Percentiles rank a stretch among this genome's conserved stretches.
These are phyloP conservation scores for Neoarius graeffei DNA, from an alignment of 2,113 vertebrate species.

Conservation along the genomic window DNA sequence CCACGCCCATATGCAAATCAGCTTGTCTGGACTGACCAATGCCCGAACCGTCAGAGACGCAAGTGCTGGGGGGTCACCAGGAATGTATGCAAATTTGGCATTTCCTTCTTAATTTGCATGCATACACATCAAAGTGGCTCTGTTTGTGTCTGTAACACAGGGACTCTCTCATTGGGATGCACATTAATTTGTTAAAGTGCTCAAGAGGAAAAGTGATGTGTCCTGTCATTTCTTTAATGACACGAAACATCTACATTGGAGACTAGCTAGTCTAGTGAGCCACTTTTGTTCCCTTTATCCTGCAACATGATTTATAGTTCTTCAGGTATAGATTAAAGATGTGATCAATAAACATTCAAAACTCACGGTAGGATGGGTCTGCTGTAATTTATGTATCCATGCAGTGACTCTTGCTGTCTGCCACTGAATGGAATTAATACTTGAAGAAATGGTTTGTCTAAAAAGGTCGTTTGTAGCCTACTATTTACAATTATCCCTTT, in stretches of 20 bases:
- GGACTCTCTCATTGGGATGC: slow-evolving; percentile 3
- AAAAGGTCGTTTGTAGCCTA: not conserved
- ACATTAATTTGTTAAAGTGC: not conserved
- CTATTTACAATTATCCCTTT: not conserved
- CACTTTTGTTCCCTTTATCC: not conserved
- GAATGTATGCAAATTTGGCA: slow-evolving; percentile 99
- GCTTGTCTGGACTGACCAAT: slow-evolving; percentile 83
- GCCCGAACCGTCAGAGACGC: slow-evolving; percentile 86
- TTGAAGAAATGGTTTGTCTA: not conserved
- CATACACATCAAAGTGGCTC: slow-evolving; percentile 82
- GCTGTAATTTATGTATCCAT: too few species aligned
- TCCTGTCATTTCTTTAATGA: not conserved
- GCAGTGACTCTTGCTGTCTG: not conserved
- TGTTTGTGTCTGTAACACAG: slow-evolving; percentile 50
- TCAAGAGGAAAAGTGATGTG: not conserved
- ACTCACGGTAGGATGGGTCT: too few species aligned
- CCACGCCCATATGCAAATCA: slow-evolving; percentile 82
- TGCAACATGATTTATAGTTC: not conserved
- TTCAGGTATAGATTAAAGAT: not conserved
- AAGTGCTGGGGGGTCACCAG: slow-evolving; percentile 81
- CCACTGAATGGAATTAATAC: not conserved
- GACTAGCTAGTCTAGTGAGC: not conserved
- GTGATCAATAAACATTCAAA: not conserved
- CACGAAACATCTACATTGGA: not conserved
- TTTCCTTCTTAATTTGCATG: slow-evolving; percentile 92